Conservation (phyloP, 2,888 invertebrate species). For the Lissonota sp. region DNA sequence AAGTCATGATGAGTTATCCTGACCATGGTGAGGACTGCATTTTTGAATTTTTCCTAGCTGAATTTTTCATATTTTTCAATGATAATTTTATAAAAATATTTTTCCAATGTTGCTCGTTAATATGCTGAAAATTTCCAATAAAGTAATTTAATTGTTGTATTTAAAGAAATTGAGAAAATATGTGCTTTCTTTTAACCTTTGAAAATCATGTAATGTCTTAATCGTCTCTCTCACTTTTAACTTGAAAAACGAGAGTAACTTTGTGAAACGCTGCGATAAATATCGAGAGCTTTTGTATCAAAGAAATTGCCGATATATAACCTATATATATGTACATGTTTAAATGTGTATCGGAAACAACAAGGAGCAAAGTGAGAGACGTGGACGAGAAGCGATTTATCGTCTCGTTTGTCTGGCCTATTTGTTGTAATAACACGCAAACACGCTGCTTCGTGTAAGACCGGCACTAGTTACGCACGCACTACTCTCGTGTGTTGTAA, state of each 20-base stretch:
- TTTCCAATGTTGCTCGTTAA: too few relatives aligned
- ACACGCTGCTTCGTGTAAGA: slow-evolving; percentile 31
- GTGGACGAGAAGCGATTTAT: slow-evolving; percentile 46
- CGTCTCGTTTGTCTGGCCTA: slow-evolving; percentile 63
- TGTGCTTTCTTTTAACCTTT: background rate
- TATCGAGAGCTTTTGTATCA: background rate
- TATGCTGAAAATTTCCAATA: too few relatives aligned
- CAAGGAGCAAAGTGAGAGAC: slow-evolving; percentile 11
- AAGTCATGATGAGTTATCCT: too few relatives aligned
- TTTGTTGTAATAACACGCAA: slow-evolving; percentile 50
- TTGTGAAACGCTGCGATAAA: background rate
- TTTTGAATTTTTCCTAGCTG: too few relatives aligned
- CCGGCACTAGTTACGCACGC: slow-evolving; percentile 42
- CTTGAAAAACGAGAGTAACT: slow-evolving; percentile 49
- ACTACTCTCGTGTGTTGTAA: slow-evolving; percentile 26
- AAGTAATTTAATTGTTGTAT: too few relatives aligned
- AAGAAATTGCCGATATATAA: slow-evolving; percentile 13
- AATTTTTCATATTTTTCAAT: background rate
- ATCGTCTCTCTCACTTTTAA: background rate
- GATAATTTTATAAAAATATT: too few relatives aligned
- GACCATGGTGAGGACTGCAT: too few relatives aligned
- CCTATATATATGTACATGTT: background rate
- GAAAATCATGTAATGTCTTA: too few relatives aligned
- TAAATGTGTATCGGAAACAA: background rate
- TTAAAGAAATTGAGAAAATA: background rate